phyloP scores from a whole-genome alignment of 2,113 vertebrate species.

The Pseudorhombus dupliciocellatus region DNA sequence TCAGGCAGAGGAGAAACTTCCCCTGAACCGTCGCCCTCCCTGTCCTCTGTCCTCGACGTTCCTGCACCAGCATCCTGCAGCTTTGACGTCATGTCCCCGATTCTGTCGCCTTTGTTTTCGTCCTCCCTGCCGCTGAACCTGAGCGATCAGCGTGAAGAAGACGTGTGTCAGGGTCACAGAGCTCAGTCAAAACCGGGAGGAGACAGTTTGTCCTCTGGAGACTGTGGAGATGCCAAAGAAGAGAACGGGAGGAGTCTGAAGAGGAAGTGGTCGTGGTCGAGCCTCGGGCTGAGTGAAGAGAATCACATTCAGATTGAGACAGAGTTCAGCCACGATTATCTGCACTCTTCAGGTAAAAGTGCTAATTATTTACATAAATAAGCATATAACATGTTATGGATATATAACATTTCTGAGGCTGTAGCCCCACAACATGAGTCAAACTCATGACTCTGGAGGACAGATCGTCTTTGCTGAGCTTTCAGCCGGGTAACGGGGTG shows the following conservation, averaged over 20 bases:
- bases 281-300: neutral
- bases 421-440: no score
- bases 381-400: no score
- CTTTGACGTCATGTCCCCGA: conserved; percentile 74
- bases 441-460: neutral
- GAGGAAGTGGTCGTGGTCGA: neutral
- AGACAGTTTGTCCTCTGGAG: neutral
- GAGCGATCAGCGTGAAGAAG: neutral
- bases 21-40: conserved; percentile 27
- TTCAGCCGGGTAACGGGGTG: neutral
- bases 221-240: neutral
- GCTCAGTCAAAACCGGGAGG: neutral
- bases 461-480: neutral
- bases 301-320: conserved; percentile 14
- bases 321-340: neutral
- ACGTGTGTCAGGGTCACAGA: neutral
- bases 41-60: conserved; percentile 63
- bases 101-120: conserved; percentile 75
- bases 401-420: no score
- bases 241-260: neutral
- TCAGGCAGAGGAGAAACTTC: conserved; percentile 46
- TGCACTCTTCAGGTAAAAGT: conserved; percentile 64
- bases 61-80: conserved; percentile 62
- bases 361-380: no score
- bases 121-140: conserved; percentile 26